Conservation (phyloP, 2,113 vertebrate genomes). For the Nesospiza acunhae region DNA sequence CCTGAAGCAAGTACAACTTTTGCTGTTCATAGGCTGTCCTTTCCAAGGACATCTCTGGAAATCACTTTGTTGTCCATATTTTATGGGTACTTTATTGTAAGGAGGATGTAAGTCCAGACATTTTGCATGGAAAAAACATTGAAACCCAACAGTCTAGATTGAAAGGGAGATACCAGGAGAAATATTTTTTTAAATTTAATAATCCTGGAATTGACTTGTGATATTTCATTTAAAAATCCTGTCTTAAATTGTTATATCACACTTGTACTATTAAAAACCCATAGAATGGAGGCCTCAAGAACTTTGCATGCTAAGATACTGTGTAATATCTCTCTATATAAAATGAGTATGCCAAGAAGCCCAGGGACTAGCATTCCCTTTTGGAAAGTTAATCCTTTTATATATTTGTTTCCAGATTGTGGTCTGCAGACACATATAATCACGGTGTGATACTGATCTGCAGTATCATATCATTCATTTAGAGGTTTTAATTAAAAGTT, state of each 20-base stretch:
- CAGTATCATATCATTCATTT: constrained; percentile 6
- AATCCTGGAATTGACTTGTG: neutral
- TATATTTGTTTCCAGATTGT: constrained; percentile 22
- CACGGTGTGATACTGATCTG: constrained; percentile 22
- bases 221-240: neutral
- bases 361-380: neutral
- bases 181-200: neutral
- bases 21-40: neutral
- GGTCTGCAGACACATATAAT: constrained; percentile 13
- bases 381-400: constrained; percentile 14
- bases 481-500: constrained; percentile 48
- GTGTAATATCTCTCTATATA: neutral
- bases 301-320: neutral
- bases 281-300: neutral
- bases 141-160: neutral
- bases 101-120: neutral
- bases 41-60: neutral
- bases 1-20: neutral
- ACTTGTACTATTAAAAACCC: neutral
- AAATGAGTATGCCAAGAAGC: neutral
- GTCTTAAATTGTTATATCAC: neutral
- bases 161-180: neutral
- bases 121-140: neutral
- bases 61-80: neutral
- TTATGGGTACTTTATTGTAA: neutral